Conservation (phyloP, 2,113 vertebrate genomes). For the Stegostoma tigrinum region DNA sequence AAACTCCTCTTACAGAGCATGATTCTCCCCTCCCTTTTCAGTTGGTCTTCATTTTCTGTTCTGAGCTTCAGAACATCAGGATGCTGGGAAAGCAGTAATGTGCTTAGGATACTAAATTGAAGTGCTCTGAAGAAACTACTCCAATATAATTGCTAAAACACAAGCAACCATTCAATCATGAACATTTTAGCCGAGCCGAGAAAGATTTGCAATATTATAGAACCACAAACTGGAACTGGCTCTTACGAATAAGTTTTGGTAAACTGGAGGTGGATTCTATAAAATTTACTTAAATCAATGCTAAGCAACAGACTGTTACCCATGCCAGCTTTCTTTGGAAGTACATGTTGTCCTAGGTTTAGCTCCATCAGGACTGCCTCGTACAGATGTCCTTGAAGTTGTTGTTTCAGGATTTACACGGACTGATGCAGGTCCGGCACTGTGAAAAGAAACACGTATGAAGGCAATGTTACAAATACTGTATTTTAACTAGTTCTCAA, state of each 20-base stretch:
- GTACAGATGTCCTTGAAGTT: slow-evolving; percentile 56
- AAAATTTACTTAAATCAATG: not conserved
- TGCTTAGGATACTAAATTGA: not conserved
- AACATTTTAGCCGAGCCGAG: not conserved
- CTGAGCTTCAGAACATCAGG: not conserved
- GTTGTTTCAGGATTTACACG: slow-evolving; percentile 59
- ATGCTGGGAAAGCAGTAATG: not conserved
- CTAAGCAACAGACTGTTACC: slow-evolving; percentile 57
- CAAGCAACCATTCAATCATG: not conserved
- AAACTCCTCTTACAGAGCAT: not conserved
- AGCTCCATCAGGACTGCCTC: slow-evolving; percentile 63
- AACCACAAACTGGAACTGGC: not conserved
- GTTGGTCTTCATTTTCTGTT: not conserved
- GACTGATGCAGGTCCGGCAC: slow-evolving; percentile 49
- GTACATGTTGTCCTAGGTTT: slow-evolving; percentile 70
- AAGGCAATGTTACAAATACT: slow-evolving; percentile 5
- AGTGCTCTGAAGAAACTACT: not conserved
- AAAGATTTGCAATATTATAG: not conserved
- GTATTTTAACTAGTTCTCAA: not conserved
- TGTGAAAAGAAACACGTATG: slow-evolving; percentile 54
- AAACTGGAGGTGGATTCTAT: not conserved
- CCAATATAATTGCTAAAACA: not conserved
- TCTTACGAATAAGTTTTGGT: not conserved
- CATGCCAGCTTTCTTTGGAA: slow-evolving; percentile 86
- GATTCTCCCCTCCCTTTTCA: not conserved